Evolutionary conservation across 2,888 invertebrate genomes (phyloP).

Genomic region (Amorpha juglandis): DNA sequence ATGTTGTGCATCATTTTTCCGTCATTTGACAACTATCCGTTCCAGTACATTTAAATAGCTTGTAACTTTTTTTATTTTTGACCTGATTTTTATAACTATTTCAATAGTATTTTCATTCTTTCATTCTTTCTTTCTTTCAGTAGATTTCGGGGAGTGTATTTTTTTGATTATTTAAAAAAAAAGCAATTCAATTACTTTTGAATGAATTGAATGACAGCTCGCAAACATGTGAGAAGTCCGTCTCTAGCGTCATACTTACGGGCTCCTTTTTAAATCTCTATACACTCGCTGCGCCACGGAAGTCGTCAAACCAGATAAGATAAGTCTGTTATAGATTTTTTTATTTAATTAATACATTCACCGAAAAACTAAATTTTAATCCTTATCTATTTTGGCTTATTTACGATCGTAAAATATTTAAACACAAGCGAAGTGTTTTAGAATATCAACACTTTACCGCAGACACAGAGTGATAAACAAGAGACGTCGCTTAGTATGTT

Average conservation of each 20-base stretch:
- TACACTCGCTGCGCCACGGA: neutral
- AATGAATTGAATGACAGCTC: too few species aligned
- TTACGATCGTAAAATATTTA: slow-evolving; percentile 13
- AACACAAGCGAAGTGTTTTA: slow-evolving; percentile 12
- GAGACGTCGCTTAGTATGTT: neutral
- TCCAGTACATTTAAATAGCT: too few species aligned
- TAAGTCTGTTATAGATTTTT: neutral
- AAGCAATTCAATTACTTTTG: too few species aligned
- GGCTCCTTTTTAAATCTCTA: neutral
- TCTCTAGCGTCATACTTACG: neutral
- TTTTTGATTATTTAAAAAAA: too few species aligned
- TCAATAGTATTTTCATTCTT: too few species aligned
- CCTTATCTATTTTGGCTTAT: slow-evolving; percentile 19
- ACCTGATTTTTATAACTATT: too few species aligned
- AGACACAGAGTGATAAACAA: neutral
- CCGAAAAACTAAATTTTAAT: neutral
- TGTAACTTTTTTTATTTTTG: too few species aligned
- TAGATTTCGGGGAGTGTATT: too few species aligned
- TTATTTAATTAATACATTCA: neutral
- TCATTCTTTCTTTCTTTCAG: too few species aligned
- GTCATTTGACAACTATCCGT: too few species aligned
- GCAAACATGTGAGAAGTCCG: neutral
- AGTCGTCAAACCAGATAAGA: neutral
- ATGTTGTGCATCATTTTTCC: too few species aligned
- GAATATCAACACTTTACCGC: slow-evolving; percentile 1